These are phyloP conservation scores for Drosophila bipectinata DNA, from an alignment of 1,140 invertebrate genomes.

Conservation along the genomic window DNA sequence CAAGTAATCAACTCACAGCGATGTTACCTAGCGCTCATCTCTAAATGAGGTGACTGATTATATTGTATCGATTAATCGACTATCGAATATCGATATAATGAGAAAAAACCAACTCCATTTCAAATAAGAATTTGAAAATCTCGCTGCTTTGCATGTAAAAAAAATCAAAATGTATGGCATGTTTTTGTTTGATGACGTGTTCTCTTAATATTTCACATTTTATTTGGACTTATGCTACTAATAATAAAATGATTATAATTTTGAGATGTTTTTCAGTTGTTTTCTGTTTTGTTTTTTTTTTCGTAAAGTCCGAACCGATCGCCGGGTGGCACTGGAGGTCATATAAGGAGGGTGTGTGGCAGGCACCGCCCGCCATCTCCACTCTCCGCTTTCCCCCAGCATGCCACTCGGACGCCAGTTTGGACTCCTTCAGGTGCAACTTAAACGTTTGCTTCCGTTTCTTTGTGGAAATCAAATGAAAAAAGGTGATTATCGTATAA, in stretches of 20 bases:
- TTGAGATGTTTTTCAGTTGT: slow-evolving; percentile 63
- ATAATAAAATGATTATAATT: slow-evolving; percentile 79
- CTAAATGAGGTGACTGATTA: not conserved
- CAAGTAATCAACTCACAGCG: too few species aligned
- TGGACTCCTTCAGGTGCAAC: slow-evolving; percentile 25
- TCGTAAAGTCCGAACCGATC: slow-evolving; percentile 18
- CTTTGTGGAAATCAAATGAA: slow-evolving; percentile 64
- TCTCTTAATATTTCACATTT: slow-evolving; percentile 79
- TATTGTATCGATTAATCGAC: not conserved
- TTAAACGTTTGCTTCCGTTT: slow-evolving; percentile 5
- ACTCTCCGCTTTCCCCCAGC: not conserved
- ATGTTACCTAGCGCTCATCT: too few species aligned
- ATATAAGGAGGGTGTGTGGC: too few species aligned
- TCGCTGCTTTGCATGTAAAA: not conserved
- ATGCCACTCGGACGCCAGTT: slow-evolving; percentile 7
- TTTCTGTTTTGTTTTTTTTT: slow-evolving; percentile 6
- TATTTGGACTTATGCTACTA: slow-evolving; percentile 76
- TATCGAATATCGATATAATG: not conserved
- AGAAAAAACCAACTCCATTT: not conserved
- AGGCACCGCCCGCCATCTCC: not conserved
- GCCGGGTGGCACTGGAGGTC: slow-evolving; percentile 12
- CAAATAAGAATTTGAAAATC: not conserved
- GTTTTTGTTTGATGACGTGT: slow-evolving; percentile 38
- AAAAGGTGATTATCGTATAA: slow-evolving; percentile 75
- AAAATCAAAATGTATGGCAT: slow-evolving; percentile 7